Evolutionary conservation across 2,113 vertebrate genomes (phyloP).

Genomic region (Calyptomena viridis): DNA sequence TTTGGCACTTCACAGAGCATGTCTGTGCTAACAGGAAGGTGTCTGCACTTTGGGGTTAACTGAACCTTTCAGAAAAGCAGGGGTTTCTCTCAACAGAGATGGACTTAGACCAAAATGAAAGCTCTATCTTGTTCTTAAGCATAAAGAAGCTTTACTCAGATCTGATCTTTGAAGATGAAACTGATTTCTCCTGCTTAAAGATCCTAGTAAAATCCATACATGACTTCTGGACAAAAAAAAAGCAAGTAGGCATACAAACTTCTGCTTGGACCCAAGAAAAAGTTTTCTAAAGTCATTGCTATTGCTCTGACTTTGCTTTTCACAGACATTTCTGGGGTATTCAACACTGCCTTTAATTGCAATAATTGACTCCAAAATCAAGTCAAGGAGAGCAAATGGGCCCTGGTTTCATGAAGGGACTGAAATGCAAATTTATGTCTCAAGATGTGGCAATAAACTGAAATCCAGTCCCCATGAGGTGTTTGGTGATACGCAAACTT

Average conservation of each 20-base stretch:
- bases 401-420: background rate
- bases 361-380: background rate
- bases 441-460: background rate
- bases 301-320: background rate
- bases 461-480: background rate
- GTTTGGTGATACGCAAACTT: background rate
- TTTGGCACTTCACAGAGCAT: background rate
- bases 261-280: background rate
- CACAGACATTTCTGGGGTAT: background rate
- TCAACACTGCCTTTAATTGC: background rate
- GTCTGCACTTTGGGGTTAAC: background rate
- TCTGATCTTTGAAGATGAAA: background rate
- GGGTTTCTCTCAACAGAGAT: background rate
- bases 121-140: background rate
- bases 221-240: background rate
- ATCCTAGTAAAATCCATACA: background rate
- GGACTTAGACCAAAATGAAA: background rate
- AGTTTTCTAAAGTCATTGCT: background rate
- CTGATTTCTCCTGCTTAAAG: background rate
- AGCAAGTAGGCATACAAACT: background rate
- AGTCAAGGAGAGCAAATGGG: background rate
- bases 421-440: background rate
- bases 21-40: background rate
- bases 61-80: background rate
- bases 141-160: background rate